Evolutionary conservation across 2,888 invertebrate genomes (phyloP).

Genomic region (Eudasyphora cyanicolor): DNA sequence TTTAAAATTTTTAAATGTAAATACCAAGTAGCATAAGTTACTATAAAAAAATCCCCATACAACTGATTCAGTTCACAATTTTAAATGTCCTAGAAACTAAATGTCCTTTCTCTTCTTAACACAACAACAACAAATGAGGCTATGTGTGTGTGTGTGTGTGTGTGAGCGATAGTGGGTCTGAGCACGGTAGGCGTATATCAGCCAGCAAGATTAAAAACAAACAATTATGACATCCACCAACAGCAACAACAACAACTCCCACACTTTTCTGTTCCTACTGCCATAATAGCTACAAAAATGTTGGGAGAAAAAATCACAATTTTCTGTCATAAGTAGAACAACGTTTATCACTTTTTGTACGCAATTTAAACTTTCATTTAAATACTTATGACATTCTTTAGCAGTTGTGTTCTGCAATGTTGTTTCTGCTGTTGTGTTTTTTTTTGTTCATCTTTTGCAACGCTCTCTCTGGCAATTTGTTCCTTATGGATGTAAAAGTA

Average conservation of each 20-base stretch:
- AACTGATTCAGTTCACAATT: neutral
- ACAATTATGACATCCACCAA: slow-evolving; percentile 6
- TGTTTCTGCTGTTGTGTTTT: neutral
- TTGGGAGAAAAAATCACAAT: slow-evolving; percentile 45
- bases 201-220: slow-evolving; percentile 26
- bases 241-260: slow-evolving; percentile 6
- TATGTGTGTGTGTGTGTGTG: neutral
- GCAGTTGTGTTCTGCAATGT: slow-evolving; percentile 47
- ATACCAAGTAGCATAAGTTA: too few relatives aligned
- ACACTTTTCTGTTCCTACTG: neutral
- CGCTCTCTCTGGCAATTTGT: neutral
- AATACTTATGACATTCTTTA: slow-evolving; percentile 65
- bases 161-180: neutral
- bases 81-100: neutral
- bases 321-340: slow-evolving; percentile 60
- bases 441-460: slow-evolving; percentile 15
- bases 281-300: neutral
- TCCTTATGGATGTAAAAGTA: slow-evolving; percentile 3
- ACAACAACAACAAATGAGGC: neutral
- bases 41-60: neutral
- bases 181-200: too few relatives aligned
- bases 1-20: neutral
- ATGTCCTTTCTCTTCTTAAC: neutral
- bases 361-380: slow-evolving; percentile 59
- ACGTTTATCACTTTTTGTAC: slow-evolving; percentile 52